phyloP scores from a whole-genome alignment of 2,888 invertebrate species.

The Podotricha telesiphe region DNA sequence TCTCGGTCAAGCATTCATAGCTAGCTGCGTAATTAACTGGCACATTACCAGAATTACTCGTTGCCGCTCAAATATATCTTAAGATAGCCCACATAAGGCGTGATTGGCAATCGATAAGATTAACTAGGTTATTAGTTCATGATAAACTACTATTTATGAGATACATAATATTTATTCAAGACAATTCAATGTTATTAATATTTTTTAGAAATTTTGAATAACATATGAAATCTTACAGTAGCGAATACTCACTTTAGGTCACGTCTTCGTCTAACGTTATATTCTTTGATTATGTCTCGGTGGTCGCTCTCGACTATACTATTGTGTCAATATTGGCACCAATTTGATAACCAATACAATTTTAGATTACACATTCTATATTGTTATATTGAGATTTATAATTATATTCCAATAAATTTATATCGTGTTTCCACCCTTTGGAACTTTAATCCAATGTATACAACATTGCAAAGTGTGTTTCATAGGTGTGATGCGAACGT shows the following conservation, averaged over 20 bases:
- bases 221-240: not conserved
- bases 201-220: not conserved
- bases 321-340: not conserved
- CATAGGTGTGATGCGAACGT: conserved; percentile 45
- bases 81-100: conserved; percentile 50
- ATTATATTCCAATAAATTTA: conserved; percentile 1
- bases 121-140: conserved; percentile 36
- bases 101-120: conserved; percentile 47
- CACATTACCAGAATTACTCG: conserved; percentile 47
- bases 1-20: conserved; percentile 46
- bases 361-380: not conserved
- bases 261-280: conserved; percentile 33
- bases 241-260: conserved; percentile 37
- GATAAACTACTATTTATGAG: conserved; percentile 20
- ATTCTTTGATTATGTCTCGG: conserved; percentile 43
- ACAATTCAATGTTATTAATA: not conserved
- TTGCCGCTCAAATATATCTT: conserved; percentile 47
- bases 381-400: not conserved
- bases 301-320: conserved; percentile 21
- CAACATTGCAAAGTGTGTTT: conserved; percentile 6
- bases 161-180: conserved; percentile 9
- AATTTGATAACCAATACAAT: not conserved
- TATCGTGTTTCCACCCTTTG: not conserved
- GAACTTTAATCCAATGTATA: not conserved
- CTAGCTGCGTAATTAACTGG: conserved; percentile 47